Percentiles rank a stretch among this genome's conserved stretches.
Evolutionary conservation across 2,888 invertebrate species (phyloP).

Genomic region (Hyalella azteca): DNA sequence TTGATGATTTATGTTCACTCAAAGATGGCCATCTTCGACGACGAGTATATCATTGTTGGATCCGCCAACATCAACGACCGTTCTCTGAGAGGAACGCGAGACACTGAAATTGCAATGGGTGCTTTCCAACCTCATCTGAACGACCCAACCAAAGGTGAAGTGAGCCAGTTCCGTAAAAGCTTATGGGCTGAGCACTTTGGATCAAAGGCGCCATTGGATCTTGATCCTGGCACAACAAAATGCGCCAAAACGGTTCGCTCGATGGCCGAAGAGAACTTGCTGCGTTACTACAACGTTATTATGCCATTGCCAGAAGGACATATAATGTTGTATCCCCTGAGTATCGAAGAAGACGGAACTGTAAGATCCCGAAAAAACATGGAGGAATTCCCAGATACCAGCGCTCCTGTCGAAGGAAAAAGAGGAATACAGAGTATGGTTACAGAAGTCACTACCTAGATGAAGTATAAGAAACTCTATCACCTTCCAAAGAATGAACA

Average conservation of each 20-base stretch:
- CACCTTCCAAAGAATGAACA: too few species aligned
- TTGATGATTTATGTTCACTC: slow-evolving; percentile 59
- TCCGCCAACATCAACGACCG: slow-evolving; percentile 59
- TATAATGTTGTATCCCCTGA: slow-evolving; percentile 54
- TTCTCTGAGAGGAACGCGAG: slow-evolving; percentile 57
- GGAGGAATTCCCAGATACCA: slow-evolving; percentile 55
- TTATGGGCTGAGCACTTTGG: slow-evolving; percentile 58
- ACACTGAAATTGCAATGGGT: slow-evolving; percentile 59
- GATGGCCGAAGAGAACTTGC: slow-evolving; percentile 44
- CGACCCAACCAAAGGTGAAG: slow-evolving; percentile 43
- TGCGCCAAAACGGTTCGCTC: slow-evolving; percentile 46
- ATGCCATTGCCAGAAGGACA: slow-evolving; percentile 45
- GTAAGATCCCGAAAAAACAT: slow-evolving; percentile 48
- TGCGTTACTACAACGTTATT: slow-evolving; percentile 41
- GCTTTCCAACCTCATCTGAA: slow-evolving; percentile 45
- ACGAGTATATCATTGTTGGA: slow-evolving; percentile 58
- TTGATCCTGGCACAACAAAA: slow-evolving; percentile 45
- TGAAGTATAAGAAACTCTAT: too few species aligned
- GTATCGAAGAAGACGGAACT: slow-evolving; percentile 48
- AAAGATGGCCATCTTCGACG: slow-evolving; percentile 59
- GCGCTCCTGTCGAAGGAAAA: slow-evolving; percentile 48
- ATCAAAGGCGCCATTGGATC: slow-evolving; percentile 40
- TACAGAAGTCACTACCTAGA: not conserved
- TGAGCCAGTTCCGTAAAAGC: slow-evolving; percentile 50
- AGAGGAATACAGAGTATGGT: slow-evolving; percentile 1